Evolutionary conservation across 2,888 invertebrate genomes (phyloP).

Genomic region (Melikaiella ostensackeni): DNA sequence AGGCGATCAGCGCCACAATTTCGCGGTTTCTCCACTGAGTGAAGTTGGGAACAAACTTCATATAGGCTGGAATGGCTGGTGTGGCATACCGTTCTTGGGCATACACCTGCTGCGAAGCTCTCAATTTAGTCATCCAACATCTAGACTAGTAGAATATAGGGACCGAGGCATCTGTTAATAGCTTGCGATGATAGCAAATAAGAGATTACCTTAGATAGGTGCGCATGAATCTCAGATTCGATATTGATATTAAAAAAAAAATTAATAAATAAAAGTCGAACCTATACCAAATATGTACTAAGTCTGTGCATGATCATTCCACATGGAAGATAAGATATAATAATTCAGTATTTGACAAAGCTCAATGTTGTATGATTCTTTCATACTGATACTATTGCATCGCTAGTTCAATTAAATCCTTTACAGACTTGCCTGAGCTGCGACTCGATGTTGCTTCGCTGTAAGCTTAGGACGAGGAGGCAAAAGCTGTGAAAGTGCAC

Average conservation of each 20-base stretch:
- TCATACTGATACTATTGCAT: constrained; percentile 47
- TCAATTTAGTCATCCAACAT: constrained; percentile 31
- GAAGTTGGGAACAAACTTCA: too few relatives aligned
- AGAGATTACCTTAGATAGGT: background rate
- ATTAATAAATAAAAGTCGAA: constrained; percentile 5
- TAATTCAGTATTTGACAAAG: constrained; percentile 53
- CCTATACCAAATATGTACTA: constrained; percentile 25
- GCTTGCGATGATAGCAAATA: constrained; percentile 24
- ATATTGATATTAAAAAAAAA: constrained; percentile 16
- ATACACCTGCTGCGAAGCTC: too few relatives aligned
- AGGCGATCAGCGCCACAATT: too few relatives aligned
- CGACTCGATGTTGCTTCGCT: constrained; percentile 42
- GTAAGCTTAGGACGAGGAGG: constrained; percentile 21
- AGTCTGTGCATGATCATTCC: constrained; percentile 36
- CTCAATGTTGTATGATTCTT: constrained; percentile 50
- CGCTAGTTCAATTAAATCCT: constrained; percentile 44
- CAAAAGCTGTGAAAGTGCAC: constrained; percentile 33
- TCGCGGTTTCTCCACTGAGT: too few relatives aligned
- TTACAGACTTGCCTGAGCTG: constrained; percentile 47
- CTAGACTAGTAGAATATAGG: constrained; percentile 19
- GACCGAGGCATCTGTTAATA: constrained; percentile 36
- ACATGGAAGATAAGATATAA: constrained; percentile 42
- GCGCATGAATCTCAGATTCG: constrained; percentile 29
- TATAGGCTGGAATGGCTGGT: too few relatives aligned
- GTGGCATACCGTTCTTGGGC: too few relatives aligned